A percentile compares a stretch with the other conserved stretches of the same genome.
These are phyloP conservation scores for Sesia bembeciformis DNA, from an alignment of 2,888 invertebrate species.

Conservation along the genomic window DNA sequence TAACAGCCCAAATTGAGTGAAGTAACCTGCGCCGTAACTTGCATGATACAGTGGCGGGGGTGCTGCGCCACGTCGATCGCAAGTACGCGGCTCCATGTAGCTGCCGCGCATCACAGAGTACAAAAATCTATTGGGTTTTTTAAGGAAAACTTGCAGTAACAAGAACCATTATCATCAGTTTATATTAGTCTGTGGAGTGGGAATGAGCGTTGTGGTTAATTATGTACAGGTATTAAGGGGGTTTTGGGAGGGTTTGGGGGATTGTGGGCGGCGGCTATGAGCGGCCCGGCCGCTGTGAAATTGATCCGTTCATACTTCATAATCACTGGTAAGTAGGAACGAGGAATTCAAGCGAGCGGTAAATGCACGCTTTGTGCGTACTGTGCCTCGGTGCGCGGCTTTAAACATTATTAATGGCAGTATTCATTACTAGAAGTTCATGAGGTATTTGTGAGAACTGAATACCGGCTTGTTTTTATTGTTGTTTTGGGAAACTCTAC, in stretches of 20 bases:
- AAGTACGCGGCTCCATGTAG: background rate
- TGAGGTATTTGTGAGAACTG: no score
- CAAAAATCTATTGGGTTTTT: background rate
- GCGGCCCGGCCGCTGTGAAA: slow-evolving; percentile 40
- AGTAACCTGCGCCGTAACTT: slow-evolving; percentile 17
- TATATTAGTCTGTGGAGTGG: slow-evolving; percentile 16
- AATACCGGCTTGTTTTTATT: no score
- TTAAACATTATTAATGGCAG: no score
- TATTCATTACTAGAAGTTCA: no score
- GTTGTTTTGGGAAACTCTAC: no score
- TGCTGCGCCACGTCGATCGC: background rate
- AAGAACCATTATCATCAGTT: background rate
- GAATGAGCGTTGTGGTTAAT: slow-evolving; percentile 4
- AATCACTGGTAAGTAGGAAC: slow-evolving; percentile 38
- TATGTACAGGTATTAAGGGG: background rate
- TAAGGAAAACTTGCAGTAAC: background rate
- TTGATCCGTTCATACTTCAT: slow-evolving; percentile 56
- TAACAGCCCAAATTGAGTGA: slow-evolving; percentile 67
- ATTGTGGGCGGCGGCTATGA: slow-evolving; percentile 23
- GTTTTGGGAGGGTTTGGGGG: slow-evolving; percentile 7
- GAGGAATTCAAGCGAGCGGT: background rate
- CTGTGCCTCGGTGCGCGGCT: no score
- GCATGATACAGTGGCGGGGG: background rate
- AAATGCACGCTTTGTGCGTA: no score
- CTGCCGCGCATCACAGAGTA: slow-evolving; percentile 28